Base-by-base conservation (phyloP, 2,888 invertebrate genomes). In the Melanostoma scalare region DNA sequence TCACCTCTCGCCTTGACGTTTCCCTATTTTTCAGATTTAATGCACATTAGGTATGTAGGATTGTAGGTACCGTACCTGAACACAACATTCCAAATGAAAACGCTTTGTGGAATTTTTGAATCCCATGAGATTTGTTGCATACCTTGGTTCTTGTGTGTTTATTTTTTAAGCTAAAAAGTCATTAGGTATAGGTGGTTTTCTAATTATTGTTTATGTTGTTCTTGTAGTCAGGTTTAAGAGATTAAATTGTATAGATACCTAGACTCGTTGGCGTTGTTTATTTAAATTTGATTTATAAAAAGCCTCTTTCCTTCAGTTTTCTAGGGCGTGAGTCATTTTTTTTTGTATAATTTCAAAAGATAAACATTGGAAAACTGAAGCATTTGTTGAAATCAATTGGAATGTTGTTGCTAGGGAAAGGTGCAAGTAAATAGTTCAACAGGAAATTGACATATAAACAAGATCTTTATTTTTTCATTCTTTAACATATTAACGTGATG, bases 381-480 rank as follows among this genome's bases (percentile, higher is more conserved):
- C 44, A 55, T 56, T 30, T 61, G 35, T 40, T 40, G 63, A 46
- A 38, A 69, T 48, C 8, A 36, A 30, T 33, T 36, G 10, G 50
- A 61, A 60, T 50, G 33, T 33, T 31, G 30, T 53, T 72, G 60
- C 60, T 42, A 46, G 46, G 6, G 20, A 63, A 46, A 52, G 36
- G 33, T 44, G 31, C 5, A 48, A 63, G 30, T 8, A 46, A 55
- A 60, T 52, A 8, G 8, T 40, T 31, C 38, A 67, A 60, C 65
- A 60, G 81, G 76, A 81, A 69, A 76, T 68, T 10, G 35, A 33
- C 52, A 56, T 52, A 48, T 61, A 67, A 76, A 81, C 71, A 69
- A 61, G 4, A 36, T 48, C 3, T 35, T 30, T 5, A 50, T 35
- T 60, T 35, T 9, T 53, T 9, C 46, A 55, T 50, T 36, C 67